Evolutionary conservation across 30 jellyfish, hydroid and myxozoan species (phyloP), one percentile per base, ranked within the genome.

Genomic region (Aurelia coerulea): DNA sequence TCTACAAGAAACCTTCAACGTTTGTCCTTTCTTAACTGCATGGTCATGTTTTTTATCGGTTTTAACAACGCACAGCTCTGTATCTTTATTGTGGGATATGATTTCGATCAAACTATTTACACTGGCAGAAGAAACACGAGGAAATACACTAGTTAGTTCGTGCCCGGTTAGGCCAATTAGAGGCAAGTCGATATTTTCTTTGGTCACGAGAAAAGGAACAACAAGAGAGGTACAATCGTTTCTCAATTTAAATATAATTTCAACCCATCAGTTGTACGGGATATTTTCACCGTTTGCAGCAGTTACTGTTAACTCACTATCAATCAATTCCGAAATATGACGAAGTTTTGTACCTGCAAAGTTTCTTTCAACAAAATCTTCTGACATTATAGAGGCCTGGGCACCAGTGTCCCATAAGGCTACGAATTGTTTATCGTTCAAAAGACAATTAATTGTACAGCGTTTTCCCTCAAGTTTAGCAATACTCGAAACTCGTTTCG

Each of bases 401-500:
- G 50, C 49, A 58, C 73, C 85, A 15, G 85, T 58, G 64, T 78
- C 83, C 88, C 88, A 78, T 2, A 78, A 51, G 29, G 88, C 88
- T 14, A 4, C 62, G 15, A 34, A 17, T 78, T 33, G 59, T 56
- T 17, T 60, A 29, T 84, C 83, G 15, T 63, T 63, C 60, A 19
- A 60, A 16, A n/a, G 19, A 51, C 88, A 58, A 34, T 78, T 77
- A 78, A 78, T 63, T 34, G 37, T 63, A 51, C 88, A 78, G 59
- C 62, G 32, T 13, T 78, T 63, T 17, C 88, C 88, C 35, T 58
- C 88, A 62, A 78, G 62, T 37, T 35, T 17, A 37, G 80, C 41
- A 62, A 78, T 60, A 18, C 62, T 78, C 13, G 80, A 62, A 18
- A 37, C 34, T 42, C 54, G 63, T 18, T 62, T 78, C 41, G 85